Base-by-base conservation (phyloP, 1,140 invertebrate species). In the Euura saliciscinereae region DNA sequence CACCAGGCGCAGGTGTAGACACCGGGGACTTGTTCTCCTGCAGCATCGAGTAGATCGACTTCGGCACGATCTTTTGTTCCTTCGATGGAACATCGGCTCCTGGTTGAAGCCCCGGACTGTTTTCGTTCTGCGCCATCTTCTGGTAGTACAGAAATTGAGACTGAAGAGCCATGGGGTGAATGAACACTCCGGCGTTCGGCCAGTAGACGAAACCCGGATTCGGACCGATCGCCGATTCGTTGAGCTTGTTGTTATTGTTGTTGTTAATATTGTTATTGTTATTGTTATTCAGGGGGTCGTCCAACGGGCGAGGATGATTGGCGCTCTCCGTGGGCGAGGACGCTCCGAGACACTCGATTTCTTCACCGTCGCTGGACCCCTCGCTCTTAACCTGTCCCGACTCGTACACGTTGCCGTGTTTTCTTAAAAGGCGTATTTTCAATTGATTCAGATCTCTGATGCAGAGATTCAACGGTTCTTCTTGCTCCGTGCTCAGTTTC, bases 381-480 rank as follows among this genome's bases (percentile, higher is more conserved):
- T 92, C 91, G 42, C 85, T 88, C 76, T 91, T 91, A 2, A 88
- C 77, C 74, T 90, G 88, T 4, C 79, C 82, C 0, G 89, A 83
- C 45, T 88, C 88, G 75, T 90, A 91, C 59, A 90, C 88, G 76
- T 91, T 91, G 0, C 90, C 90, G 68, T 90, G 89, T 72, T 90
- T 92, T 64, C 90, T 85, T 42, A 90, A 79, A 10, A 92, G 83
- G 74, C 91, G 87, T 71, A 92, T 90, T 78, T 92, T 93, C 4
- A 93, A 78, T 69, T 92, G 90, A 74, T 91, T 91, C 45, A 91
- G 80, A 78, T 94, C 95, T 51, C 94, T 87, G 51, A 96, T 90
- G 76, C 95, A 96, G 0, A 97, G 88, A 85, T 97, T 97, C 4
- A 97, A 84, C 0, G 95, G 95, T 80, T 96, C 94, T 43, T 92